phyloP scores from a whole-genome alignment of 2,888 invertebrate genomes.

The Lithodes maja region DNA sequence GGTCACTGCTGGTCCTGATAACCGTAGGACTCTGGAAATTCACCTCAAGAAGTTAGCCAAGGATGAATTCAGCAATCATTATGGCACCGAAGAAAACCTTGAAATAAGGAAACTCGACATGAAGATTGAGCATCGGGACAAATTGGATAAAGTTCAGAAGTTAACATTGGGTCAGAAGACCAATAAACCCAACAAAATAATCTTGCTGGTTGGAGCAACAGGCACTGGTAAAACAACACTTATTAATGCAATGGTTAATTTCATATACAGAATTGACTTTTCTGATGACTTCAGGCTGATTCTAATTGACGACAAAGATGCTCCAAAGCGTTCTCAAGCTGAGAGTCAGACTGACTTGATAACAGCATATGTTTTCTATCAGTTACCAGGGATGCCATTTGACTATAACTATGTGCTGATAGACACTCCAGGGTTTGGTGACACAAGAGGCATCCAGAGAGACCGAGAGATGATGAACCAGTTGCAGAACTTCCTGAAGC shows the following conservation, averaged over 20 bases:
- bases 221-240: conserved; percentile 69
- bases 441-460: conserved; percentile 55
- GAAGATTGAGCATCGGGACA: conserved; percentile 33
- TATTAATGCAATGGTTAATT: conserved; percentile 67
- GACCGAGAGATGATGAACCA: conserved; percentile 51
- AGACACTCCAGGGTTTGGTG: conserved; percentile 68
- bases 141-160: conserved; percentile 39
- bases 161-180: conserved; percentile 35
- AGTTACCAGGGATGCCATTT: conserved; percentile 48
- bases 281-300: conserved; percentile 56
- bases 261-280: conserved; percentile 52
- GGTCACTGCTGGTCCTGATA: not conserved
- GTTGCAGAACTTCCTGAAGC: conserved; percentile 37
- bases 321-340: conserved; percentile 57
- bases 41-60: conserved; percentile 14
- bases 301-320: conserved; percentile 61
- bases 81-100: conserved; percentile 36
- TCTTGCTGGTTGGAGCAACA: conserved; percentile 61
- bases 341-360: conserved; percentile 65
- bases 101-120: conserved; percentile 43
- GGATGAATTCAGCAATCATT: conserved; percentile 19
- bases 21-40: not conserved
- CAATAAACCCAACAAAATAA: conserved; percentile 44
- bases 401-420: conserved; percentile 60
- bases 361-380: conserved; percentile 64